phyloP scores from a whole-genome alignment of 2,113 vertebrate species.

The Todiramphus saurophagus region DNA sequence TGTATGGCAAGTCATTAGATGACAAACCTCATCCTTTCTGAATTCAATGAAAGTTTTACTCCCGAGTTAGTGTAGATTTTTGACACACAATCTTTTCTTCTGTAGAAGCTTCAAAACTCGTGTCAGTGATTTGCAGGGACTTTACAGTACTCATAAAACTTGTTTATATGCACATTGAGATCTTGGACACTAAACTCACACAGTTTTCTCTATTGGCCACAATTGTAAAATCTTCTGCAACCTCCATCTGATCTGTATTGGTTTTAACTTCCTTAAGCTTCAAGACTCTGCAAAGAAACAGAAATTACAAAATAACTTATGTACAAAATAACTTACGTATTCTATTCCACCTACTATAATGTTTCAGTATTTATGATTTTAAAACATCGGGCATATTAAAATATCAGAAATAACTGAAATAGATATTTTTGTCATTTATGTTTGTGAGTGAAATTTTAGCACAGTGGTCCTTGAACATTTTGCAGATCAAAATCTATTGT shows the following conservation, averaged over 20 bases:
- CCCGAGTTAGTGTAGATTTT: not conserved
- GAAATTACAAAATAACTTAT: not conserved
- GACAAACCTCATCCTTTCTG: not conserved
- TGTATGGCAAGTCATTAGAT: not conserved
- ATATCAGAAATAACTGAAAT: not conserved
- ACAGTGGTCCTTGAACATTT: not conserved
- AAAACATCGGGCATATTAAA: not conserved
- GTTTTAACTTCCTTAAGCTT: conserved; percentile 82
- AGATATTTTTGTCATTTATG: not conserved
- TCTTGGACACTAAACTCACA: conserved; percentile 74
- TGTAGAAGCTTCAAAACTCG: not conserved
- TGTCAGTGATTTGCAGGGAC: not conserved
- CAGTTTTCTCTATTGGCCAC: conserved; percentile 78
- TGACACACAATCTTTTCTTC: not conserved
- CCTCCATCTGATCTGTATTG: conserved; percentile 74
- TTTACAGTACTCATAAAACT: not conserved
- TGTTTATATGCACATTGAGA: not conserved
- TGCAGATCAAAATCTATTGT: not conserved
- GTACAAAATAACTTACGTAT: not conserved
- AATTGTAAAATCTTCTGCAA: conserved; percentile 88
- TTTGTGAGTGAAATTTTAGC: not conserved
- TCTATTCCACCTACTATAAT: not conserved
- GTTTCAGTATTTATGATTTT: not conserved
- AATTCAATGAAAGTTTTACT: not conserved
- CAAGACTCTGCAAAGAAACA: conserved; percentile 80